Conservation (phyloP, 2,797 vertebrate genomes). For the Neomorphus geoffroyi region DNA sequence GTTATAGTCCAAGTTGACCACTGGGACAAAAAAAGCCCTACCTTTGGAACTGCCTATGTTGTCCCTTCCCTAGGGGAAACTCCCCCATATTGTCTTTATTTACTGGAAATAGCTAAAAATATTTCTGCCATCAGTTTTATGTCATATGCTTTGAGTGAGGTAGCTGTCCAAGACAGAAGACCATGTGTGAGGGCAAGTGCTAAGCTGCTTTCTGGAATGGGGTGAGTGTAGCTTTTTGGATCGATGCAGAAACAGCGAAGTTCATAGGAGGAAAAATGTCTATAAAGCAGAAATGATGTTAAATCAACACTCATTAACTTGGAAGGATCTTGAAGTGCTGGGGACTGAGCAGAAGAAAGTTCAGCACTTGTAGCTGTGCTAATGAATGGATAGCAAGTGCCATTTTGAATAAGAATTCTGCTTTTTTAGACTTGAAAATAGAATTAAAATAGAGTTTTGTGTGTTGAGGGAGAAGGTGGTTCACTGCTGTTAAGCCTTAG, state of each 20-base stretch:
- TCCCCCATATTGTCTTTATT: background rate
- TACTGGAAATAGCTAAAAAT: background rate
- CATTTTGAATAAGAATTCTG: background rate
- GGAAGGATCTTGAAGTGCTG: background rate
- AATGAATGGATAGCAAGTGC: background rate
- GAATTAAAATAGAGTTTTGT: background rate
- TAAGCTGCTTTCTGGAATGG: background rate
- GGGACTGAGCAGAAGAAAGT: background rate
- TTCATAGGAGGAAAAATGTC: accelerated
- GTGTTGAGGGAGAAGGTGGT: background rate
- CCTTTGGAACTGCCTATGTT: background rate
- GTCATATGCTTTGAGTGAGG: background rate
- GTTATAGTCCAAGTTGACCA: background rate
- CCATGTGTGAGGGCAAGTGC: background rate
- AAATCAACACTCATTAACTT: background rate
- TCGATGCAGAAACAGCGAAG: background rate
- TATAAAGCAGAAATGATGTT: background rate
- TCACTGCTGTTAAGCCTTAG: background rate
- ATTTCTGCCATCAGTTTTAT: background rate
- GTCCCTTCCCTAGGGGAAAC: background rate
- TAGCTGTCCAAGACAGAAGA: background rate
- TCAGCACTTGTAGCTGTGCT: background rate
- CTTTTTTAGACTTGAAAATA: background rate
- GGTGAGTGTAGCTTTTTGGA: background rate
- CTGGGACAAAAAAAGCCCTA: background rate